Evolutionary conservation across 2,113 vertebrate species (phyloP).

Genomic region (Callaeas wilsoni): DNA sequence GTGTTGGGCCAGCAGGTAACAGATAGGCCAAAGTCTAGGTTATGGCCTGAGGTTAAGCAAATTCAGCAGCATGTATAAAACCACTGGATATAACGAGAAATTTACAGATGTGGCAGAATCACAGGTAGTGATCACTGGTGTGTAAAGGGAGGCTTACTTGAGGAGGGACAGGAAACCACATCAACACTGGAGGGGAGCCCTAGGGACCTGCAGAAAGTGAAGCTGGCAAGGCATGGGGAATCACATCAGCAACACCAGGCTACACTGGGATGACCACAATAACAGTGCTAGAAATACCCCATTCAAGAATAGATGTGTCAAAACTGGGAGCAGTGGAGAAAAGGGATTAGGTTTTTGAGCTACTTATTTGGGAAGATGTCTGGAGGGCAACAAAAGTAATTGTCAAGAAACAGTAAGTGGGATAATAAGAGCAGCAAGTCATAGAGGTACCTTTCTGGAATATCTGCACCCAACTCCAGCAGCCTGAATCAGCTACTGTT

Average conservation of each 20-base stretch:
- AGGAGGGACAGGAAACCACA: not conserved
- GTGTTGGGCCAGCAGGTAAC: not conserved
- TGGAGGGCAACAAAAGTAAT: not conserved
- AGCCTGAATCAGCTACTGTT: not conserved
- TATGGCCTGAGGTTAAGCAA: not conserved
- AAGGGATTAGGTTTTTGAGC: not conserved
- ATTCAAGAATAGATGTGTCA: not conserved
- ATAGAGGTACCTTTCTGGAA: not conserved
- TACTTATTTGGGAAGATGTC: not conserved
- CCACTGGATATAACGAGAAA: rapidly evolving
- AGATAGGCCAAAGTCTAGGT: not conserved
- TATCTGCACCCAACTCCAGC: not conserved
- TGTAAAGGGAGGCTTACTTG: rapidly evolving
- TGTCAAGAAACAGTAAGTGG: not conserved
- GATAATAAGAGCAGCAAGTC: not conserved
- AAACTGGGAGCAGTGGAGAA: not conserved
- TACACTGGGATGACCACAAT: not conserved
- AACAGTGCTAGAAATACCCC: not conserved
- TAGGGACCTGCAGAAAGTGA: not conserved
- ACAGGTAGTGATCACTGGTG: not conserved
- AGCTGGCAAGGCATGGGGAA: not conserved
- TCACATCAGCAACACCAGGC: not conserved
- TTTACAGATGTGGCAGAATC: not conserved
- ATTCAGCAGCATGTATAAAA: not conserved
- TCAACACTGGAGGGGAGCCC: rapidly evolving